Percentiles rank a stretch among this genome's conserved stretches.
These are phyloP conservation scores for Brachyopa scutellaris DNA, from an alignment of 2,888 invertebrate species.

Conservation along the genomic window DNA sequence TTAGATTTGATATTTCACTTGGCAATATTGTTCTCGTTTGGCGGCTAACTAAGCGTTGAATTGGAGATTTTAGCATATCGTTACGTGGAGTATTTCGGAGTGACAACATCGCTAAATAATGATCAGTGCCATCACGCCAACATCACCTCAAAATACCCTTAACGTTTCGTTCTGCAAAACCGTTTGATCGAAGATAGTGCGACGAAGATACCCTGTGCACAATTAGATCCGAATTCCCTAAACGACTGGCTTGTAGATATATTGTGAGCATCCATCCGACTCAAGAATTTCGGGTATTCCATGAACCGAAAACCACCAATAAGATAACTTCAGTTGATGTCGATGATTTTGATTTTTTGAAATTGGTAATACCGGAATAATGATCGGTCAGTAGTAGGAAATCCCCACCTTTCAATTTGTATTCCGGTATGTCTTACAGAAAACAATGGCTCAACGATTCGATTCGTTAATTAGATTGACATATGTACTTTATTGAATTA, in stretches of 20 bases:
- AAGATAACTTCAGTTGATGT: no score
- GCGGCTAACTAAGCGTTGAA: neutral
- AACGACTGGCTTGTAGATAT: neutral
- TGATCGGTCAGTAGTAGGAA: no score
- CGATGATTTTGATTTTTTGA: no score
- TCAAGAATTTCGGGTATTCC: neutral
- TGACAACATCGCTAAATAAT: neutral
- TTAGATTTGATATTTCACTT: neutral
- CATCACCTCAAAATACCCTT: neutral
- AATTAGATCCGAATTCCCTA: neutral
- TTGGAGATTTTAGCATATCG: neutral
- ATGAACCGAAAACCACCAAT: neutral
- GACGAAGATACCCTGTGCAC: neutral
- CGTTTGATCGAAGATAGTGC: no score
- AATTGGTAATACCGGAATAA: no score
- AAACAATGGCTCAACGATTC: no score
- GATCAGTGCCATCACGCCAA: neutral
- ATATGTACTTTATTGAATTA: no score
- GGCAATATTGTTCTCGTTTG: neutral
- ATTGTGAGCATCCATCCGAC: neutral
- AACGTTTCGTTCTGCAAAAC: neutral
- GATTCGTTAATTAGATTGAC: no score
- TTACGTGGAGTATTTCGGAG: neutral
- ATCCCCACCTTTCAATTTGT: no score
- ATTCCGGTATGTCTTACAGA: no score